phyloP scores from a whole-genome alignment of 2,797 vertebrate genomes.

The Gambusia yucatana region DNA sequence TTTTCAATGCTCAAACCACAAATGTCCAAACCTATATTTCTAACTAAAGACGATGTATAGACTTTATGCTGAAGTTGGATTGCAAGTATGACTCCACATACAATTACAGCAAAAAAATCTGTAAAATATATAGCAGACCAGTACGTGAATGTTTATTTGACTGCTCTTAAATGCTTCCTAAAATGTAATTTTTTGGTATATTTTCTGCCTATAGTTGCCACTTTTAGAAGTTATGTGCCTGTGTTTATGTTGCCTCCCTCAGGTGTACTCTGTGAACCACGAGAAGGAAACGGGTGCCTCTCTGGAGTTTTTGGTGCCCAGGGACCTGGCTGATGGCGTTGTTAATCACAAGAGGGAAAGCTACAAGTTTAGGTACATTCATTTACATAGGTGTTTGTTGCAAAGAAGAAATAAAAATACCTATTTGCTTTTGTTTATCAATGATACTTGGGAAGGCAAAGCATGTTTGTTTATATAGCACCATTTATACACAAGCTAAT shows the following conservation, averaged over 20 bases:
- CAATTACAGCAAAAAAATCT: constrained; percentile 11
- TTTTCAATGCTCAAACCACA: constrained; percentile 39
- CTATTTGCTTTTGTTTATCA: background rate
- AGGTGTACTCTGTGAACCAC: constrained; percentile 89
- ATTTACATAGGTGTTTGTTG: background rate
- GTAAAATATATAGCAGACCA: constrained; percentile 5
- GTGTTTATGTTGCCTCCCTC: constrained; percentile 56
- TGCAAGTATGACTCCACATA: constrained; percentile 14
- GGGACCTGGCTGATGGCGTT: constrained; percentile 90
- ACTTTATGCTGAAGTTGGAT: constrained; percentile 28
- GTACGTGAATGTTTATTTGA: constrained; percentile 7
- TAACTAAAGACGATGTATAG: constrained; percentile 31
- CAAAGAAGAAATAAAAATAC: background rate
- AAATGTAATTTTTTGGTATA: constrained; percentile 9
- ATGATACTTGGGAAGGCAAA: background rate
- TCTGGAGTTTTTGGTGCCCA: constrained; percentile 89
- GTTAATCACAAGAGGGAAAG: constrained; percentile 94
- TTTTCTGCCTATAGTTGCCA: background rate
- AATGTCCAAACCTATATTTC: constrained; percentile 45
- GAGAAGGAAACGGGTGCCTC: constrained; percentile 78
- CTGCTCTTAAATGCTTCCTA: background rate
- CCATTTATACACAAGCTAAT: background rate
- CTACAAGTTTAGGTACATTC: constrained; percentile 90
- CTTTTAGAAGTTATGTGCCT: background rate
- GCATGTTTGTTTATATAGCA: background rate